Percentiles rank a stretch among this genome's conserved stretches.
These are phyloP conservation scores for Phoeniculus purpureus DNA, from an alignment of 2,797 vertebrate genomes.

Conservation along the genomic window DNA sequence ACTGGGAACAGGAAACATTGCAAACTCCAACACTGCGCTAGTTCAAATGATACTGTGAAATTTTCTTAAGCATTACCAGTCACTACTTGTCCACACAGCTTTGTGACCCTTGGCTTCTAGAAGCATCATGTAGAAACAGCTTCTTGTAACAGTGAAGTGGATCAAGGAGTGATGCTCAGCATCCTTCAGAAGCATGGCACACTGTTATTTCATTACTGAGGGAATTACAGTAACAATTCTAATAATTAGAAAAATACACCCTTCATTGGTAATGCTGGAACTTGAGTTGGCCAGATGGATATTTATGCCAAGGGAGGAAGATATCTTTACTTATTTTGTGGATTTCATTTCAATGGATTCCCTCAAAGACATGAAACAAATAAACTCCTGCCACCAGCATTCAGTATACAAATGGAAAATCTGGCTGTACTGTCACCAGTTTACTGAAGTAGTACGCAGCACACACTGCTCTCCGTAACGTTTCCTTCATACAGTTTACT, in stretches of 20 bases:
- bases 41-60: slow-evolving; percentile 24
- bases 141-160: not conserved
- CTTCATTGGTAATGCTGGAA: no score
- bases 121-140: not conserved
- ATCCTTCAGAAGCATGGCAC: not conserved
- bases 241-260: not conserved
- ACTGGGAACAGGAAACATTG: slow-evolving; percentile 51
- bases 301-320: no score
- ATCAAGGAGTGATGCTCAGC: not conserved
- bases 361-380: no score
- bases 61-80: not conserved
- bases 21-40: slow-evolving; percentile 30
- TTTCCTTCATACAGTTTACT: no score
- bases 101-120: slow-evolving; percentile 10
- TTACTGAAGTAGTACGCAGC: no score
- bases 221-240: not conserved
- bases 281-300: no score
- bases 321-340: no score
- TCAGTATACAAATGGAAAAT: no score
- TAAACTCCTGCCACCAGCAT: no score
- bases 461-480: no score
- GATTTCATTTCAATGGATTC: no score
- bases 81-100: not conserved
- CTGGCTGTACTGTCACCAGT: no score
- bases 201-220: not conserved